Evolutionary conservation across 2,797 vertebrate species (phyloP).

Genomic region (Artibeus jamaicensis): DNA sequence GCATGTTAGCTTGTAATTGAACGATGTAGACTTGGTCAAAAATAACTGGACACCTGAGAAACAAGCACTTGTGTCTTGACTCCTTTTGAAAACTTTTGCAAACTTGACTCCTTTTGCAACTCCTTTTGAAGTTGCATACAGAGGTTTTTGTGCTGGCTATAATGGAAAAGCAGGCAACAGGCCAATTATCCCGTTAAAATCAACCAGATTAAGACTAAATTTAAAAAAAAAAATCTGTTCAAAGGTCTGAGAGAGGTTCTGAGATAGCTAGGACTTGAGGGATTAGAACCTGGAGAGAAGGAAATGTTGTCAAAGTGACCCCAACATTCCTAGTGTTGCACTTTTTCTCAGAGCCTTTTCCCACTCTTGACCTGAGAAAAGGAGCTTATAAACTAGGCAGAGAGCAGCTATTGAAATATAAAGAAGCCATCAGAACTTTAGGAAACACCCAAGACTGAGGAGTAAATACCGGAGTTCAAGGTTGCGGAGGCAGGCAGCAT

Average conservation of each 20-base stretch:
- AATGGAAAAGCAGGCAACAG: conserved; percentile 5
- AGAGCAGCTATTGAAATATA: not conserved
- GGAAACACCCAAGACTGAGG: not conserved
- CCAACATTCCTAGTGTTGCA: not conserved
- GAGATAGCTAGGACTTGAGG: not conserved
- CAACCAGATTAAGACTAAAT: conserved; percentile 21
- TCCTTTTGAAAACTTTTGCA: conserved; percentile 41
- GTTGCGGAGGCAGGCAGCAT: not conserved
- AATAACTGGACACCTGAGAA: conserved; percentile 65
- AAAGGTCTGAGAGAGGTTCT: not conserved
- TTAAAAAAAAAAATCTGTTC: conserved; percentile 5
- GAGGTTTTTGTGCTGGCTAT: not conserved
- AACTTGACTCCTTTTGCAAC: too few species aligned
- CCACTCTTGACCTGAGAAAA: not conserved
- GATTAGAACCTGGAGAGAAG: not conserved
- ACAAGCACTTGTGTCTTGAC: not conserved
- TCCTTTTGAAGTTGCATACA: not conserved
- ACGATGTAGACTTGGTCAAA: conserved; percentile 41
- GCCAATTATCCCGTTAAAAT: conserved; percentile 8
- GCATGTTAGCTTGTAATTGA: conserved; percentile 43
- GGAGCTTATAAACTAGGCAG: not conserved
- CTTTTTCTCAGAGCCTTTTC: not conserved
- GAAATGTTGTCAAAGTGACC: not conserved
- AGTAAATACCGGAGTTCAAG: not conserved
- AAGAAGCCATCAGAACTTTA: not conserved